Evolutionary conservation across 2,113 vertebrate species (phyloP), one percentile per base, ranked within the genome.

Genomic region (Spea bombifrons): DNA sequence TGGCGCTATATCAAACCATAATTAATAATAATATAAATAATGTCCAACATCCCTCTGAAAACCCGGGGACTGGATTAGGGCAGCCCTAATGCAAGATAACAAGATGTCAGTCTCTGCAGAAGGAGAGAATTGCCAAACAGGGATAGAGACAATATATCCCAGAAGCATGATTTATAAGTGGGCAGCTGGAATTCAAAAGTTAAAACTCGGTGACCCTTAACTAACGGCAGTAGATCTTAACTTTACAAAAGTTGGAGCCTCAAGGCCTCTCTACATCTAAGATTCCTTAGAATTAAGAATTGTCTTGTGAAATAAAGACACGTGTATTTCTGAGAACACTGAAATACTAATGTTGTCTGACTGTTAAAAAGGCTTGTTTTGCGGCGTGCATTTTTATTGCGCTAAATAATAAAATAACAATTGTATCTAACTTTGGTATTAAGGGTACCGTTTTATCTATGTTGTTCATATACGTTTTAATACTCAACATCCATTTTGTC

Each of bases 141-240:
- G 48, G 44, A 47, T 30, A 67, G 66, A 59, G 45, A 63, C 57
- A 70, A 30, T 57, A 30, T n/a, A 12, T 70, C 46, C 53, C 55
- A 50, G 44, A 66, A 70, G 5, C 10, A 49, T 77, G 66, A 70
- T 76, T 76, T 76, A 63, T 70, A 77, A 16, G 53, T 70, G 47
- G 63, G 12, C 66, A 70, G 53, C 66, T 77, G 75, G 66, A 77
- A 69, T 76, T 49, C 67, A 46, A 50, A 70, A 70, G 75, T 55
- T 77, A 70, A 57, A 70, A 76, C 53, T 70, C 66, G 49, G n/a
- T 70, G 75, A 70, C 67, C 66, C 75, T 4, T 47, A 53, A 10
- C 49, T 75, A 57, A 76, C 69, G n/a, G 66, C 45, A 69, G n/a
- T 44, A 59, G 66, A 69, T 59, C 49, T 69, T n/a, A 57, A 43